Evolutionary conservation across 2,797 vertebrate species (phyloP).

Genomic region (Pseudotriccus pelzelni): DNA sequence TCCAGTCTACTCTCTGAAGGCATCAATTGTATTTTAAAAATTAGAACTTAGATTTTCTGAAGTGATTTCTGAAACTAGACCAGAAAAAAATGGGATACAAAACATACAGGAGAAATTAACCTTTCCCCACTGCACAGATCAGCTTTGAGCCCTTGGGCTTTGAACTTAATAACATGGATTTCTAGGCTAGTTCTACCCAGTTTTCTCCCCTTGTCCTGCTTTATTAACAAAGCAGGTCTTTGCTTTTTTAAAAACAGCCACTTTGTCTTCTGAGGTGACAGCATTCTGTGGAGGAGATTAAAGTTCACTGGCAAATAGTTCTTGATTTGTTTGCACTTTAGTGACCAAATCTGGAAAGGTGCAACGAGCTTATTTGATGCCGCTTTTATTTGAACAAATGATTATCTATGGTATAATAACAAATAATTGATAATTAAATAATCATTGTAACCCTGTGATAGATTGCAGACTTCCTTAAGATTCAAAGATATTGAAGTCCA

Average conservation of each 20-base stretch:
- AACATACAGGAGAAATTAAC: background rate
- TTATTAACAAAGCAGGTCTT: background rate
- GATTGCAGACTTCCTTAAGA: background rate
- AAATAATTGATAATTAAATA: background rate
- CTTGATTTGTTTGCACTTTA: background rate
- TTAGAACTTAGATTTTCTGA: background rate
- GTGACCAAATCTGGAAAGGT: background rate
- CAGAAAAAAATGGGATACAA: background rate
- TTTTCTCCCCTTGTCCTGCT: constrained; percentile 12
- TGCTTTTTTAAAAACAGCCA: background rate
- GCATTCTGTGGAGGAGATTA: background rate
- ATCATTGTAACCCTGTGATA: background rate
- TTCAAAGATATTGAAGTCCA: background rate
- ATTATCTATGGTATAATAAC: background rate
- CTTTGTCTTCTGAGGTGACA: background rate
- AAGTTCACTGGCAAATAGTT: background rate
- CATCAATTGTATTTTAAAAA: background rate
- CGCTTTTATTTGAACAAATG: background rate
- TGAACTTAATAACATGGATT: background rate
- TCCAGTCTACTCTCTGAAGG: background rate
- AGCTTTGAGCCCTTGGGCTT: background rate
- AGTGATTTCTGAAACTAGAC: background rate
- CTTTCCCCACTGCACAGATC: background rate
- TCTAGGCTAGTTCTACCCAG: background rate
- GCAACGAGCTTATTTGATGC: background rate